phyloP scores from a whole-genome alignment of 2,888 invertebrate species.

The Brachyopa scutellaris region DNA sequence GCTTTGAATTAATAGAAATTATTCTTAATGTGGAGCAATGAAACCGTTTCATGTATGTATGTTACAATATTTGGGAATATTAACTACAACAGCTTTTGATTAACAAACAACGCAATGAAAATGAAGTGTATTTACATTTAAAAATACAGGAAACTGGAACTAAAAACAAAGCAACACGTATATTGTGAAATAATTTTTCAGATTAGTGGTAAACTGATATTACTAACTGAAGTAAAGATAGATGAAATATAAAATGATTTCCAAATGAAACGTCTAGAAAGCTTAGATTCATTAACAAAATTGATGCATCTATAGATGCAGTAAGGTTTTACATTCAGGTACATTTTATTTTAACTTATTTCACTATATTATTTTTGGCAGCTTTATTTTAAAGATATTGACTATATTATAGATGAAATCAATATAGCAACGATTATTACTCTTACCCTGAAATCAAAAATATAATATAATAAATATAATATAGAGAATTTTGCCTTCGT shows the following conservation, averaged over 20 bases:
- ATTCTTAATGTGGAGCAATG: constrained; percentile 31
- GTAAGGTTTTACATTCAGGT: constrained; percentile 27
- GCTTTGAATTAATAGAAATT: constrained; percentile 14
- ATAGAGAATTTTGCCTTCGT: no score
- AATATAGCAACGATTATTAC: not conserved
- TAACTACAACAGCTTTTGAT: not conserved
- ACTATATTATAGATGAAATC: not conserved
- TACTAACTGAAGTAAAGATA: not conserved
- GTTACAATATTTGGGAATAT: constrained; percentile 21
- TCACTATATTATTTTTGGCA: constrained; percentile 26
- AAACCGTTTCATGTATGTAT: constrained; percentile 39
- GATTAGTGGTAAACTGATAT: not conserved
- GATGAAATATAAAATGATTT: not conserved
- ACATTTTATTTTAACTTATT: constrained; percentile 35
- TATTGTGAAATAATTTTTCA: not conserved
- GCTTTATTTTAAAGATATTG: constrained; percentile 19
- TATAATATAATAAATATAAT: no score
- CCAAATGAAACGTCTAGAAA: not conserved
- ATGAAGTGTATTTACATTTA: not conserved
- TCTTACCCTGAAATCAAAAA: not conserved
- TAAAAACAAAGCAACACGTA: not conserved
- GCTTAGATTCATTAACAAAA: not conserved
- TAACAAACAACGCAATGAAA: not conserved
- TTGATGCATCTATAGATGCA: not conserved
- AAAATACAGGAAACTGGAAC: not conserved